A percentile compares a stretch with the other conserved stretches of the same genome.
Conservation (phyloP, 2,797 vertebrate species). For the Orestias chungarensis region DNA sequence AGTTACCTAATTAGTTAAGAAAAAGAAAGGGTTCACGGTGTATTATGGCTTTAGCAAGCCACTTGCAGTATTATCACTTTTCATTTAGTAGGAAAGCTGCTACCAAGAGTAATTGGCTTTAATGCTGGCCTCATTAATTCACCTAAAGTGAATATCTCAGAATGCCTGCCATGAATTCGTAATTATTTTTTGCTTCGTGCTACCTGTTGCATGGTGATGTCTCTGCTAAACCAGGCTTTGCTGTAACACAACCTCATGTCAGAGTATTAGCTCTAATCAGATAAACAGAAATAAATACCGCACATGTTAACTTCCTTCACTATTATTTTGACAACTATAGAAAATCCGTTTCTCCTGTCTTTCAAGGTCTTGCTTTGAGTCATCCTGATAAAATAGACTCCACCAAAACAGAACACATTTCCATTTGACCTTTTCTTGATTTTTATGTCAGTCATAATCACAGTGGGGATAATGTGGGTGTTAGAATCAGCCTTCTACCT, state of each 20-base stretch:
- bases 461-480: slow-evolving; percentile 40
- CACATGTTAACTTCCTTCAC: not conserved
- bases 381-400: slow-evolving; percentile 39
- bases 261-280: not conserved
- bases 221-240: not conserved
- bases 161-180: slow-evolving; percentile 2
- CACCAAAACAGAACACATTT: slow-evolving; percentile 44
- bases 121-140: slow-evolving; percentile 3
- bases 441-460: slow-evolving; percentile 32
- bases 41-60: not conserved
- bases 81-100: not conserved
- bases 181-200: slow-evolving; percentile 1
- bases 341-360: slow-evolving; percentile 7
- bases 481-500: slow-evolving; percentile 36
- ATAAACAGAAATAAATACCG: not conserved
- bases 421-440: slow-evolving; percentile 42
- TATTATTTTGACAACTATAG: not conserved
- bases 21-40: not conserved
- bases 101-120: slow-evolving; percentile 2
- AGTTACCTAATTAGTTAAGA: not conserved
- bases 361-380: slow-evolving; percentile 6
- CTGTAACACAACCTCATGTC: not conserved
- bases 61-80: not conserved
- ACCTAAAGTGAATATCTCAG: not conserved
- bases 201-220: not conserved